A percentile compares a stretch with the other conserved stretches of the same genome.
phyloP scores from a whole-genome alignment of 2,888 invertebrate genomes.

The Euclidia mi region DNA sequence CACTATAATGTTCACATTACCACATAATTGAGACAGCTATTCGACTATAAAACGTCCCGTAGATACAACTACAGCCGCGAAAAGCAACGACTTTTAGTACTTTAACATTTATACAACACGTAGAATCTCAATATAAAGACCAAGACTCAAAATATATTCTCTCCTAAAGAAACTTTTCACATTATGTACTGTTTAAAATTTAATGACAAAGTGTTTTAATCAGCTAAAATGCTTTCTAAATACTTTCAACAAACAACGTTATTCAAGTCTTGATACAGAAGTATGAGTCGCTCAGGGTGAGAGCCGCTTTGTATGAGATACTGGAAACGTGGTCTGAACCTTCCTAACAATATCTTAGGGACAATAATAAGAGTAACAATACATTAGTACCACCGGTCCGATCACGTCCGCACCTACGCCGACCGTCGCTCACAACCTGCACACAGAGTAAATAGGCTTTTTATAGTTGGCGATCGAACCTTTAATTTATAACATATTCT shows the following conservation, averaged over 20 bases:
- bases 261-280: conserved; percentile 77
- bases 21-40: conserved; percentile 5
- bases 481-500: conserved; percentile 1
- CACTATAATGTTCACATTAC: conserved; percentile 12
- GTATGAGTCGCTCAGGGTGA: conserved; percentile 60
- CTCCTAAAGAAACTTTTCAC: conserved; percentile 35
- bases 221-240: conserved; percentile 74
- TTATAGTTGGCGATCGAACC: neutral
- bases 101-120: conserved; percentile 41
- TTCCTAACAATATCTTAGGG: conserved; percentile 76
- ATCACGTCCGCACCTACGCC: conserved; percentile 17
- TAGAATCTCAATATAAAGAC: conserved; percentile 28
- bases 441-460: neutral
- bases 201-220: conserved; percentile 56
- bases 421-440: conserved; percentile 9
- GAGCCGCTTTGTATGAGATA: conserved; percentile 29
- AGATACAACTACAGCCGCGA: conserved; percentile 34
- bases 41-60: conserved; percentile 20
- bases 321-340: conserved; percentile 51
- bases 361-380: conserved; percentile 77
- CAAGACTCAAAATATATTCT: conserved; percentile 31
- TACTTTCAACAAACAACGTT: conserved; percentile 83
- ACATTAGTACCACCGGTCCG: conserved; percentile 46
- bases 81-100: conserved; percentile 35
- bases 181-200: conserved; percentile 54